phyloP scores from a whole-genome alignment of 2,888 invertebrate genomes.

The Dicyrtoma fusca region DNA sequence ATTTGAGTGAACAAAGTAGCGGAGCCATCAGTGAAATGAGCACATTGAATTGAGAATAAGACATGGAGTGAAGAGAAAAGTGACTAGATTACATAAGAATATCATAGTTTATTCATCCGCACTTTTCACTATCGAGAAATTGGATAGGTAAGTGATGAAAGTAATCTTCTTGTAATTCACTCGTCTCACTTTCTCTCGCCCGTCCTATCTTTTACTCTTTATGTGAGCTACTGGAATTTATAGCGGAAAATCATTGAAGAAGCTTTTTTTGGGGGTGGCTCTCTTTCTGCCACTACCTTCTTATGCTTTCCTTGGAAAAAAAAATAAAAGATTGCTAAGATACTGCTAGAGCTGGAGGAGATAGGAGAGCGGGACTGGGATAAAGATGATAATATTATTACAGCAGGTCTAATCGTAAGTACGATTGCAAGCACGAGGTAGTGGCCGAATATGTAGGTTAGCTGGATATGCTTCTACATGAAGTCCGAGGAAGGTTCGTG shows the following conservation, averaged over 20 bases:
- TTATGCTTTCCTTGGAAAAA: too few relatives aligned
- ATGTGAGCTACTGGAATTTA: conserved; percentile 19
- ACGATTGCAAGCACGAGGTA: too few relatives aligned
- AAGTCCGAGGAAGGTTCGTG: too few relatives aligned
- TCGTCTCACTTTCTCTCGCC: neutral
- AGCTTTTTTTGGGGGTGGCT: neutral
- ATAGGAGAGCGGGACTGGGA: too few relatives aligned
- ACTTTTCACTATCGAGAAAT: conserved; percentile 28
- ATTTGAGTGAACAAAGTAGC: neutral
- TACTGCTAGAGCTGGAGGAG: too few relatives aligned
- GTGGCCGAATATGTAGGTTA: too few relatives aligned
- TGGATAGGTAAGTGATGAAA: conserved; percentile 38
- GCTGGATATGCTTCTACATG: too few relatives aligned
- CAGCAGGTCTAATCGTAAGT: too few relatives aligned
- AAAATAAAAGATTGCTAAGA: neutral
- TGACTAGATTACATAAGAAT: conserved; percentile 20
- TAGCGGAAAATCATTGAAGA: conserved; percentile 6
- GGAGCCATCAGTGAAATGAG: conserved; percentile 2
- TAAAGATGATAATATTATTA: too few relatives aligned
- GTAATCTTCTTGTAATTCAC: conserved; percentile 35
- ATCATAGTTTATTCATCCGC: conserved; percentile 35
- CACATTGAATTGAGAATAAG: neutral
- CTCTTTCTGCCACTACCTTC: too few relatives aligned
- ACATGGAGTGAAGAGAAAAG: conserved; percentile 8
- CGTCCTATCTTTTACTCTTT: neutral